Percentiles rank a stretch among this genome's conserved stretches.
phyloP scores from a whole-genome alignment of 2,113 vertebrate species.

The Oryzias woworae region DNA sequence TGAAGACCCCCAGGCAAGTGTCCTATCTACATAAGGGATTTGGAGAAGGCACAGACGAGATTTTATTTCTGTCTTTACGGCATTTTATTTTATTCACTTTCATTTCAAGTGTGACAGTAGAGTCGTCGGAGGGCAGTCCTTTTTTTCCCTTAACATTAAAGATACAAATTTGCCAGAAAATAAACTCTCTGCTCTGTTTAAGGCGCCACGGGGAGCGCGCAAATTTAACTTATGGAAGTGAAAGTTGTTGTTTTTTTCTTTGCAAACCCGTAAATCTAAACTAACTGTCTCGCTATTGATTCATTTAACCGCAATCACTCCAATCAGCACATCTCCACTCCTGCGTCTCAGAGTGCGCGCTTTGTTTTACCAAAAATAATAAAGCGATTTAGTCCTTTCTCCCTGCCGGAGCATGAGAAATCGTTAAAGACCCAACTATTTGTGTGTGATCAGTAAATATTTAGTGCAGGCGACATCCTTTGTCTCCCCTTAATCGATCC shows the following conservation, averaged over 20 bases:
- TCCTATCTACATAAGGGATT: constrained; percentile 77
- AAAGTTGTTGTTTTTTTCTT: constrained; percentile 25
- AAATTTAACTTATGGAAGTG: constrained; percentile 36
- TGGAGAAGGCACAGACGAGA: constrained; percentile 80
- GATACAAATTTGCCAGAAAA: background rate
- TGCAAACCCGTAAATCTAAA: constrained; percentile 53
- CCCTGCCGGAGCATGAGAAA: constrained; percentile 83
- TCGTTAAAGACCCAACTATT: constrained; percentile 89
- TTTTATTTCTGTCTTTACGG: constrained; percentile 62
- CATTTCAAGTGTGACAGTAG: constrained; percentile 48
- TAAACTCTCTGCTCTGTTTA: background rate
- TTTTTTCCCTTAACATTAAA: background rate
- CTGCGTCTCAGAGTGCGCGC: constrained; percentile 83
- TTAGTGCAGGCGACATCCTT: constrained; percentile 91
- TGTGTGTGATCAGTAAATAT: constrained; percentile 99
- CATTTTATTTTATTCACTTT: constrained; percentile 34
- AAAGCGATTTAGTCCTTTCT: constrained; percentile 91
- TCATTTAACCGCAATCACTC: constrained; percentile 88
- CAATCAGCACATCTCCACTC: constrained; percentile 88
- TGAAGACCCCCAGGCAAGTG: constrained; percentile 80
- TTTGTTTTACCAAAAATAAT: constrained; percentile 94
- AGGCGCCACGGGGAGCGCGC: constrained; percentile 1
- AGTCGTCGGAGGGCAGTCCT: constrained; percentile 11
- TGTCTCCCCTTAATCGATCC: constrained; percentile 90
- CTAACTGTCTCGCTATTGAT: constrained; percentile 85